These are phyloP conservation scores for Hydropsyche betteni DNA, from an alignment of 2,888 invertebrate species.

Conservation along the genomic window DNA sequence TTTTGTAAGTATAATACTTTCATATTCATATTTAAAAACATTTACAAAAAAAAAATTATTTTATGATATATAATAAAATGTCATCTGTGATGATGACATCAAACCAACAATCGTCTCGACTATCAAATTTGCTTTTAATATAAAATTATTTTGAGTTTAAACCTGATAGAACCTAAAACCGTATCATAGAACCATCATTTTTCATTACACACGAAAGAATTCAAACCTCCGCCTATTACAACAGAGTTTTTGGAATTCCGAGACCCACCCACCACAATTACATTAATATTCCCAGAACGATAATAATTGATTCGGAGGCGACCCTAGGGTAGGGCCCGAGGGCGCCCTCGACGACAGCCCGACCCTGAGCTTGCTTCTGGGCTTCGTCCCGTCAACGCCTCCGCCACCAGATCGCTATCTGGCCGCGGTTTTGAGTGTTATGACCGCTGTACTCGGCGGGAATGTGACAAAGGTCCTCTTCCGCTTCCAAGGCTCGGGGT, in stretches of 20 bases:
- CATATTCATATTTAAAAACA: too few relatives aligned
- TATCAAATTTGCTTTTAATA: too few relatives aligned
- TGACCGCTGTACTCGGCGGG: conserved; percentile 35
- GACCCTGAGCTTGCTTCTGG: conserved; percentile 5
- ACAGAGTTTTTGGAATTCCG: conserved; percentile 43
- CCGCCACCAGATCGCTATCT: conserved; percentile 1
- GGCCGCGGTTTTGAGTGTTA: conserved; percentile 1
- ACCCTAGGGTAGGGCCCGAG: background rate
- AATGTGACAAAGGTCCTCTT: conserved; percentile 19
- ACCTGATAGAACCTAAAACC: too few relatives aligned
- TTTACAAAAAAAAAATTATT: too few relatives aligned
- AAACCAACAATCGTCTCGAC: too few relatives aligned
- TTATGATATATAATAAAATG: too few relatives aligned
- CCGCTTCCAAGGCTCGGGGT: background rate
- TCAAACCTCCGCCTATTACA: conserved; percentile 23
- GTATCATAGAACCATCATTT: too few relatives aligned
- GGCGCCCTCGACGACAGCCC: conserved; percentile 13
- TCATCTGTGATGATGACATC: too few relatives aligned
- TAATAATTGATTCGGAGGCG: conserved; percentile 37
- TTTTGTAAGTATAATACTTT: too few relatives aligned
- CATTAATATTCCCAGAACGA: conserved; percentile 39
- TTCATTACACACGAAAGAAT: conserved; percentile 38
- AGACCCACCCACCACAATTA: conserved; percentile 45
- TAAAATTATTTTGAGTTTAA: too few relatives aligned
- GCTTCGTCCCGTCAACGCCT: conserved; percentile 33